Percentiles rank a stretch among this genome's conserved stretches.
These are phyloP conservation scores for Nycticorax nycticorax DNA, from an alignment of 2,113 vertebrate species.

Conservation along the genomic window DNA sequence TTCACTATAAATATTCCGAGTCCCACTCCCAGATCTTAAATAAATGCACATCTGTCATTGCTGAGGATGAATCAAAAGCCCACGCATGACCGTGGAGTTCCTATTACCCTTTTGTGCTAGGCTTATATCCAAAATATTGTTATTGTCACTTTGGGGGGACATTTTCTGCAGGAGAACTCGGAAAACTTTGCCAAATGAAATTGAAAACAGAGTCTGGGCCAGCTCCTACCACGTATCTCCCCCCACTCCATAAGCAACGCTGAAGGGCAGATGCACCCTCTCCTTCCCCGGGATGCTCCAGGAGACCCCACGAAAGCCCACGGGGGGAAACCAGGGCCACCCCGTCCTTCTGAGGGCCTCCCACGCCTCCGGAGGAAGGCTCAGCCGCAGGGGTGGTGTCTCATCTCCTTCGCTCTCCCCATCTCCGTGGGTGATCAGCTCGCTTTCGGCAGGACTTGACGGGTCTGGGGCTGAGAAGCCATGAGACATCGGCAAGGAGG, in stretches of 20 bases:
- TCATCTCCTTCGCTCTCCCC: background rate
- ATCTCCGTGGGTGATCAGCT: accelerated
- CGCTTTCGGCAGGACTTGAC: accelerated
- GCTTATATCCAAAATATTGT: conserved; percentile 61
- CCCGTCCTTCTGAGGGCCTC: background rate
- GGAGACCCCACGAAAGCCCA: background rate
- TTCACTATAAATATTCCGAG: background rate
- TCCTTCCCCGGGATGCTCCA: background rate
- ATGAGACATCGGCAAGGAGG: background rate
- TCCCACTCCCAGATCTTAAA: conserved; percentile 34
- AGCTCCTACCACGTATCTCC: background rate
- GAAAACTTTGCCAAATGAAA: conserved; percentile 1
- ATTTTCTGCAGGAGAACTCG: background rate
- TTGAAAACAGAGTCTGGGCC: background rate
- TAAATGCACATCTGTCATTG: conserved; percentile 46
- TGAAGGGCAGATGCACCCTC: background rate
- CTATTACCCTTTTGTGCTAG: conserved; percentile 57
- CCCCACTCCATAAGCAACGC: accelerated
- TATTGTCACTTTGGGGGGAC: conserved; percentile 22
- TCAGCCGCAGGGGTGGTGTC: accelerated
- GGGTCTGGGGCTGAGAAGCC: background rate
- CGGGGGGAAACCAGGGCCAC: accelerated
- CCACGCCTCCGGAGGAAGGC: accelerated
- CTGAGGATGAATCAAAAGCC: conserved; percentile 58
- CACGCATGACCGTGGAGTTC: conserved; percentile 31